Evolutionary conservation across 2,888 invertebrate species (phyloP).

Genomic region (Agelastica alni): DNA sequence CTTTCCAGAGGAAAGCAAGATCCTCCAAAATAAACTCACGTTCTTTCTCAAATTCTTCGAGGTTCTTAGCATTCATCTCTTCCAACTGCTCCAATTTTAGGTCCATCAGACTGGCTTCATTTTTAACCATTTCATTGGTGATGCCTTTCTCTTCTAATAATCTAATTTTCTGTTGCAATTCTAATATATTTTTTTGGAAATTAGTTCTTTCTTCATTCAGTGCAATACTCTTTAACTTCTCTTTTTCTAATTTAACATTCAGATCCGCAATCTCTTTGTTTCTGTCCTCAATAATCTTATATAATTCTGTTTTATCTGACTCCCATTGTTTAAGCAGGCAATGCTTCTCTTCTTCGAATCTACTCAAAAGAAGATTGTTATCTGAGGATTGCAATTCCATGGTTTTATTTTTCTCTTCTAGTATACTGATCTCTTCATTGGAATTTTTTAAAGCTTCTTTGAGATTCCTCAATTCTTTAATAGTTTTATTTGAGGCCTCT

Average conservation of each 20-base stretch:
- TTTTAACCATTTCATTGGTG: slow-evolving; percentile 32
- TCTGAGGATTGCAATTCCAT: slow-evolving; percentile 34
- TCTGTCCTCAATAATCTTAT: slow-evolving; percentile 31
- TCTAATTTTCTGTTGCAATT: slow-evolving; percentile 34
- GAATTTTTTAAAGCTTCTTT: slow-evolving; percentile 29
- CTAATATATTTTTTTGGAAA: slow-evolving; percentile 29
- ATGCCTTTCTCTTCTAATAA: slow-evolving; percentile 36
- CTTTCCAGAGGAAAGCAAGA: slow-evolving; percentile 23
- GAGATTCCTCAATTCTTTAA: slow-evolving; percentile 17
- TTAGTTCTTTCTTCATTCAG: slow-evolving; percentile 32
- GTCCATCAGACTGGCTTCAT: slow-evolving; percentile 35
- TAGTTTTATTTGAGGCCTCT: slow-evolving; percentile 5
- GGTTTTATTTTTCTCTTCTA: slow-evolving; percentile 34
- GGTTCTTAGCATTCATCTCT: slow-evolving; percentile 33
- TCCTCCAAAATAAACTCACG: slow-evolving; percentile 26
- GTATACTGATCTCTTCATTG: slow-evolving; percentile 26
- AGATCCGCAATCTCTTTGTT: slow-evolving; percentile 28
- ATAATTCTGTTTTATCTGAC: slow-evolving; percentile 30
- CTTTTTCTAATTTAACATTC: slow-evolving; percentile 27
- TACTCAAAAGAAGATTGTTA: slow-evolving; percentile 32
- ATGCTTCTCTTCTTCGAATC: slow-evolving; percentile 37
- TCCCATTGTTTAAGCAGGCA: slow-evolving; percentile 34
- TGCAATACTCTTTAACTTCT: slow-evolving; percentile 30
- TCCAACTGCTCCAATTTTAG: slow-evolving; percentile 37
- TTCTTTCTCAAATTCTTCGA: slow-evolving; percentile 33